These are phyloP conservation scores for Periplaneta americana DNA, from an alignment of 1,140 invertebrate species.

Conservation along the genomic window DNA sequence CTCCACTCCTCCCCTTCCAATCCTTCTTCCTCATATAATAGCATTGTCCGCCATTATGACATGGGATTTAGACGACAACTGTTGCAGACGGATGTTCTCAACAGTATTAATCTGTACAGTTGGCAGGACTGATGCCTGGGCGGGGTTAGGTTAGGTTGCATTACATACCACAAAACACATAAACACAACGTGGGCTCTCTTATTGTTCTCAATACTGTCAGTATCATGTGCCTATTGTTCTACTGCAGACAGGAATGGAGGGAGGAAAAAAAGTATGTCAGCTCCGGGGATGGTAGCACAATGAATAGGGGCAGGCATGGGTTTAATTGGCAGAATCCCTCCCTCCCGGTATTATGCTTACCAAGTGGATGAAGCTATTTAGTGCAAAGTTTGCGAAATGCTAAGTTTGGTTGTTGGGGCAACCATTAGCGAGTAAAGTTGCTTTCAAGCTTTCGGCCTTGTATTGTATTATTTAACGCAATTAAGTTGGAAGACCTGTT, in stretches of 20 bases:
- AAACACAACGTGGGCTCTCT: neutral
- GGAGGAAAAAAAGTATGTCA: neutral
- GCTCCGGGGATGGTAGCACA: neutral
- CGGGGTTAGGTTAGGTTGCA: neutral
- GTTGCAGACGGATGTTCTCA: neutral
- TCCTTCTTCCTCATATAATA: neutral
- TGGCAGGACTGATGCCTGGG: neutral
- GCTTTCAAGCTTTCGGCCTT: neutral
- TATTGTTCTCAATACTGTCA: neutral
- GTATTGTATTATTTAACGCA: too few species aligned
- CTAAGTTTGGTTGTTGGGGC: neutral
- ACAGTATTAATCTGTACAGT: neutral
- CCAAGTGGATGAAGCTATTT: neutral
- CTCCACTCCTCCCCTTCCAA: neutral
- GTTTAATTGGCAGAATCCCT: neutral
- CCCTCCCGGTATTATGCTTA: neutral
- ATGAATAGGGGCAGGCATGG: neutral
- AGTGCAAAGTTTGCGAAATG: neutral
- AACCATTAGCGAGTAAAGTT: neutral
- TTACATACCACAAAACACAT: neutral
- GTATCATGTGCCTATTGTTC: neutral
- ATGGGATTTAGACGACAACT: neutral
- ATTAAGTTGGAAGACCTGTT: too few species aligned
- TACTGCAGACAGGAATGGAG: neutral
- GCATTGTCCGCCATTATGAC: neutral